Conservation (phyloP, 2,797 vertebrate genomes). For the Cetoscarus ocellatus region DNA sequence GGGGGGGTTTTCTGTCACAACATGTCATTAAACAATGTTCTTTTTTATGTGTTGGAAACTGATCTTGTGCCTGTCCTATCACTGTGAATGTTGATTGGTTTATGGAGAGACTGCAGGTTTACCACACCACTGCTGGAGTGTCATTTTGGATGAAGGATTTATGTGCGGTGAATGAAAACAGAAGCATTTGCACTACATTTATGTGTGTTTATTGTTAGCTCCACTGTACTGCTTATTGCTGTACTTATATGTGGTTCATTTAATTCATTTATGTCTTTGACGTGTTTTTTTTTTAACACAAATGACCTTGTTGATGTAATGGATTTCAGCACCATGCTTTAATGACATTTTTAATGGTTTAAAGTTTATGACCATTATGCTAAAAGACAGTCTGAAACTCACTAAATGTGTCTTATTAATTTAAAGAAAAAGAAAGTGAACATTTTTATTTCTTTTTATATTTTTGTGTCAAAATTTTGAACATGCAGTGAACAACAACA, state of each 20-base stretch:
- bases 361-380: neutral
- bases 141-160: neutral
- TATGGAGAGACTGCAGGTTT: neutral
- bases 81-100: neutral
- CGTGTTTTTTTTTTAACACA: neutral
- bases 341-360: neutral
- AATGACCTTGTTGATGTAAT: neutral
- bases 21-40: neutral
- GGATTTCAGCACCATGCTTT: no score
- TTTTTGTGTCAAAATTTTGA: neutral
- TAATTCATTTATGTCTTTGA: neutral
- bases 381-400: neutral
- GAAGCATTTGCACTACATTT: conserved; percentile 16
- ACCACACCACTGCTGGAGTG: neutral
- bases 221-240: neutral
- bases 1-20: neutral
- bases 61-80: no score
- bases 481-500: neutral
- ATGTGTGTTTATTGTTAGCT: neutral
- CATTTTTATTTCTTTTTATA: neutral
- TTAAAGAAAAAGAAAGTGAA: neutral
- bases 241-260: neutral
- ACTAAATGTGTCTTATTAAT: neutral
- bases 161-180: neutral
- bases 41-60: neutral